Evolutionary conservation across 2,797 vertebrate species (phyloP).

Genomic region (Diplodus sargus): DNA sequence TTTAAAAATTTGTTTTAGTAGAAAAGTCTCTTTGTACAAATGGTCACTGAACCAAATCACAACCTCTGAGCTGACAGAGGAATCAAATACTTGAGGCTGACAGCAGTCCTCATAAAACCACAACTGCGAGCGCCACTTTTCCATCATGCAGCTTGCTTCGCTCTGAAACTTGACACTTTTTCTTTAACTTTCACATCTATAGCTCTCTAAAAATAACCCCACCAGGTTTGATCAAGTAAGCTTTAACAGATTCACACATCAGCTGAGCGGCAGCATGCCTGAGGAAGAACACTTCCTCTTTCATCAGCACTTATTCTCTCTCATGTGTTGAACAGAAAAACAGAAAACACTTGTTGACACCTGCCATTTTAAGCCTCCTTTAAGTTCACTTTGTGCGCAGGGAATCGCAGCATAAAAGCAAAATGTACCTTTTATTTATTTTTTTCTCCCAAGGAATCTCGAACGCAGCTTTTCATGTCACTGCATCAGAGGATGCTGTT

Average conservation of each 20-base stretch:
- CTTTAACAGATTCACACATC: conserved; percentile 9
- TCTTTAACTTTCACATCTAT: conserved; percentile 8
- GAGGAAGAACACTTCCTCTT: conserved; percentile 68
- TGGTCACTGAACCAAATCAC: neutral
- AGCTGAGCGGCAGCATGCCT: conserved; percentile 33
- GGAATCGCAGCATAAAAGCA: neutral
- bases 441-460: no score
- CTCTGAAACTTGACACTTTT: neutral
- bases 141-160: rapidly evolving
- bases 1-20: no score
- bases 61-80: neutral
- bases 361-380: conserved; percentile 20
- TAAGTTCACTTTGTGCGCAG: neutral
- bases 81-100: neutral
- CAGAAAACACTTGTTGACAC: conserved; percentile 10
- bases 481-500: neutral
- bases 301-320: conserved; percentile 40
- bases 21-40: neutral
- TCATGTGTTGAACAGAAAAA: conserved; percentile 22
- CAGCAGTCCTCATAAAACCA: neutral
- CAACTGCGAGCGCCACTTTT: neutral
- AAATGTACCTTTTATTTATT: no score
- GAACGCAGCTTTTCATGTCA: neutral
- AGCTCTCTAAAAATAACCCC: conserved; percentile 1
- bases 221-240: neutral